Percentiles rank a stretch among this genome's conserved stretches.
Evolutionary conservation across 2,113 vertebrate genomes (phyloP).

Genomic region (Pavo muticus): DNA sequence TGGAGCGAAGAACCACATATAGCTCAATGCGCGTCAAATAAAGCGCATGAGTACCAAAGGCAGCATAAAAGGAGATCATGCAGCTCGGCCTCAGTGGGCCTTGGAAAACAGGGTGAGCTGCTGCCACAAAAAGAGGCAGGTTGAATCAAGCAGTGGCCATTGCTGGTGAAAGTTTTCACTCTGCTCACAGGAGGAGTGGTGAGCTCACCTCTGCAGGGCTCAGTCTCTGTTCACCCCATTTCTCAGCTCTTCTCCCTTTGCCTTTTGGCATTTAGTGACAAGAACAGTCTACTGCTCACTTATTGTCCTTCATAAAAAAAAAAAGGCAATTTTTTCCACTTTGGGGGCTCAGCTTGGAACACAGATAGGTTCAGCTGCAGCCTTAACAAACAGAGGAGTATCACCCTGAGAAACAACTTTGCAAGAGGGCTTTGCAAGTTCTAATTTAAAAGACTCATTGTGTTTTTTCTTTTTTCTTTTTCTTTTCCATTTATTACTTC

Average conservation of each 20-base stretch:
- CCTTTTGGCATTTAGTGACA: neutral
- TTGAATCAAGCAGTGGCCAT: rapidly evolving
- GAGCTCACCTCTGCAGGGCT: neutral
- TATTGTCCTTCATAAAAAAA: neutral
- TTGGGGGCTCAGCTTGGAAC: neutral
- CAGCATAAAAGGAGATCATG: neutral
- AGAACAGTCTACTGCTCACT: neutral
- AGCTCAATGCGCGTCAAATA: too few species aligned
- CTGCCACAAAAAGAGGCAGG: neutral
- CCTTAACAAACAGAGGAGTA: neutral
- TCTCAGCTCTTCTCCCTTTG: neutral
- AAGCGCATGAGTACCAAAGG: neutral
- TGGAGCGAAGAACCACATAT: rapidly evolving
- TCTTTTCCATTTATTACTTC: neutral
- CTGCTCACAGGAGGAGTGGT: neutral
- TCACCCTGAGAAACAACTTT: neutral
- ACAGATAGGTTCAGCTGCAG: neutral
- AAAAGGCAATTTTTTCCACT: neutral
- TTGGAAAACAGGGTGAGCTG: neutral
- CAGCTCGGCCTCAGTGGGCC: neutral
- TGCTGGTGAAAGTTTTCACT: neutral
- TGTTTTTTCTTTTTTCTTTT: neutral
- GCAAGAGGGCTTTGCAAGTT: neutral
- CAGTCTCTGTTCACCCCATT: neutral
- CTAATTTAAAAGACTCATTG: neutral